Evolutionary conservation across 2,113 vertebrate species (phyloP).

Genomic region (Lathamus discolor): DNA sequence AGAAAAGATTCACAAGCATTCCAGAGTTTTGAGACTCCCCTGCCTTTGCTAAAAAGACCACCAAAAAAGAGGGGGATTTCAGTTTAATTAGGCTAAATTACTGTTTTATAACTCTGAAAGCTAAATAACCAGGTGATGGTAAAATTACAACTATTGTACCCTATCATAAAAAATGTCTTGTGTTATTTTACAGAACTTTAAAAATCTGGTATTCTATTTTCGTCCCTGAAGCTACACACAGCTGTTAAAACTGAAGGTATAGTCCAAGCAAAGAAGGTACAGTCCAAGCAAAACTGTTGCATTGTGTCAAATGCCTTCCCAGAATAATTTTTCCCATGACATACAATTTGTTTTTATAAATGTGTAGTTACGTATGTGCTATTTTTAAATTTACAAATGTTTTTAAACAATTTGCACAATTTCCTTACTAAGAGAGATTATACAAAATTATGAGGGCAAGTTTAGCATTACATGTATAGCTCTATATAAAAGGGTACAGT

Average conservation of each 20-base stretch:
- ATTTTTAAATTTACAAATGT: neutral
- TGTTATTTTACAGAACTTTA: neutral
- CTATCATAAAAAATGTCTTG: neutral
- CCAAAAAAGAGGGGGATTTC: neutral
- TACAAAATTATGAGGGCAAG: neutral
- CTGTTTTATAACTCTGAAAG: neutral
- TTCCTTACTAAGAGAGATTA: neutral
- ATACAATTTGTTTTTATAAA: neutral
- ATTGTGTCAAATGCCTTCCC: neutral
- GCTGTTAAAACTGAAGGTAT: neutral
- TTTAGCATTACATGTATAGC: neutral
- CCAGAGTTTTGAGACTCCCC: neutral
- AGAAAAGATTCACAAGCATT: neutral
- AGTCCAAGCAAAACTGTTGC: neutral
- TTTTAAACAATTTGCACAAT: neutral
- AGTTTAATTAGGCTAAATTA: neutral
- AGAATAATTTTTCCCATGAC: neutral
- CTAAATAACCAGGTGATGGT: neutral
- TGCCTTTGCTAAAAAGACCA: neutral
- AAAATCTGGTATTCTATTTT: neutral
- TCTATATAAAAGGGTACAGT: neutral
- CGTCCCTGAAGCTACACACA: neutral
- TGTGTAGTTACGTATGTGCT: neutral
- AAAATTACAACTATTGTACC: neutral
- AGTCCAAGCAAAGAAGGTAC: neutral